Evolutionary conservation across 2,888 invertebrate genomes (phyloP), one percentile per base, ranked within the genome.

Genomic region (Chorisops tibialis): DNA sequence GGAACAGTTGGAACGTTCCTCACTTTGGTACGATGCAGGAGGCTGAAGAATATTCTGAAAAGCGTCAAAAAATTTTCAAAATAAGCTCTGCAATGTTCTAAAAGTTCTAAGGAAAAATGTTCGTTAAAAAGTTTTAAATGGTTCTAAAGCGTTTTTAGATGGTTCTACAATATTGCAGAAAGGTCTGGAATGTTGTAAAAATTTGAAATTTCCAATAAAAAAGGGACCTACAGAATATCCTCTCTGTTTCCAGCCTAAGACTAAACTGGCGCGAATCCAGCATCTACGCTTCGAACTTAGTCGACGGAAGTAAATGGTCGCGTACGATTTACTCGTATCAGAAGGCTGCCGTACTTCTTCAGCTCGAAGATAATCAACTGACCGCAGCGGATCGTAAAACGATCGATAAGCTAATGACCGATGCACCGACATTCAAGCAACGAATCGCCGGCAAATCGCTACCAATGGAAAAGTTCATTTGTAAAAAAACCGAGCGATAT

Each of bases 401-500:
- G 48, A 81, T 89, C 52, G 80, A 84, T 52, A 80, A 82, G 49
- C 78, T 93, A 11, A 85, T 93, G 83, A 83, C 81, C 16, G 70
- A 87, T 69, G 91, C 93, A 4, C 91, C 95, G 2, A 81, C 82
- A 58, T 86, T 87, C 76, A 93, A 93, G 71, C 92, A 95, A 73
- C 84, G 91, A 62, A 92, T 97, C 60, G 96, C 96, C 30, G 97
- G 98, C 0, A 97, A 97, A 79, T 96, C 96, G 0, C 79, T 98
- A 67, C 97, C 98, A 1, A 89, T 96, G 86, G 97, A 98, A 78
- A 98, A 98, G 77, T 97, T 96, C 79, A 89, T 91, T 48, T 85
- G 92, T n/a, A 89, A 87, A 72, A 92, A 93, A 69, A 85, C 93
- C 47, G 85, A 87, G 67, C 83, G 94, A 54, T 96, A 86, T 78